Evolutionary conservation across 30 jellyfish, hydroid and myxozoan genomes (phyloP).

Genomic region (Rhopilema esculentum): DNA sequence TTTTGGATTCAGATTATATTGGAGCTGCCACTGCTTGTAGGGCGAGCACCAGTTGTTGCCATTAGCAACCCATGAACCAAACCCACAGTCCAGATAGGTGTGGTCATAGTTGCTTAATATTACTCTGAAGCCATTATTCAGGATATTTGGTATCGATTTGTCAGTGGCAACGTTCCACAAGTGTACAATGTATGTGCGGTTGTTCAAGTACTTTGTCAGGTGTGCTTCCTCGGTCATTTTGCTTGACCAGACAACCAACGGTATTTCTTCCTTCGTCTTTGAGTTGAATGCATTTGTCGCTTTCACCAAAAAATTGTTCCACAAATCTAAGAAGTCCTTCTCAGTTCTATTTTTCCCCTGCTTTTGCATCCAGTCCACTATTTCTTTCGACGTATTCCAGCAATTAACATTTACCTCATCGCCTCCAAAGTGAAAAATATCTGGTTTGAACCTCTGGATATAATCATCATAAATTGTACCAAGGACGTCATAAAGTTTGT

Average conservation of each 20-base stretch:
- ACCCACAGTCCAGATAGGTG: slow-evolving; percentile 68
- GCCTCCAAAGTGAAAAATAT: slow-evolving; percentile 75
- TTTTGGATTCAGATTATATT: slow-evolving; percentile 51
- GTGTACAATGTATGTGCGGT: slow-evolving; percentile 42
- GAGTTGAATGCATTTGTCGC: slow-evolving; percentile 40
- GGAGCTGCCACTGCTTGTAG: slow-evolving; percentile 67
- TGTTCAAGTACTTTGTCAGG: slow-evolving; percentile 46
- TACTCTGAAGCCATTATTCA: slow-evolving; percentile 48
- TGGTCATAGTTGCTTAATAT: slow-evolving; percentile 62
- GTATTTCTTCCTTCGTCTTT: slow-evolving; percentile 19
- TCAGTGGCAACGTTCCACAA: slow-evolving; percentile 58
- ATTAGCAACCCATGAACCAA: slow-evolving; percentile 72
- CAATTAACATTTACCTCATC: slow-evolving; percentile 60
- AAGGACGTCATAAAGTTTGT: slow-evolving; percentile 41
- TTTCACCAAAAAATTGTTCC: slow-evolving; percentile 51
- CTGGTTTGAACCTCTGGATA: slow-evolving; percentile 53
- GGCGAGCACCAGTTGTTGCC: slow-evolving; percentile 83
- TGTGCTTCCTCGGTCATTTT: slow-evolving; percentile 45
- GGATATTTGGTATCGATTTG: slow-evolving; percentile 39
- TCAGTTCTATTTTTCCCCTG: slow-evolving; percentile 18
- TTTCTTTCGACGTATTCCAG: slow-evolving; percentile 68
- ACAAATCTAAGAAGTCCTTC: slow-evolving; percentile 51
- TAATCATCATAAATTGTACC: slow-evolving; percentile 46
- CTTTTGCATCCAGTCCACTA: slow-evolving; percentile 50
- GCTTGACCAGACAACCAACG: slow-evolving; percentile 67